Evolutionary conservation across 2,888 invertebrate species (phyloP), one percentile per base, ranked within the genome.

Genomic region (Caprella mutica): DNA sequence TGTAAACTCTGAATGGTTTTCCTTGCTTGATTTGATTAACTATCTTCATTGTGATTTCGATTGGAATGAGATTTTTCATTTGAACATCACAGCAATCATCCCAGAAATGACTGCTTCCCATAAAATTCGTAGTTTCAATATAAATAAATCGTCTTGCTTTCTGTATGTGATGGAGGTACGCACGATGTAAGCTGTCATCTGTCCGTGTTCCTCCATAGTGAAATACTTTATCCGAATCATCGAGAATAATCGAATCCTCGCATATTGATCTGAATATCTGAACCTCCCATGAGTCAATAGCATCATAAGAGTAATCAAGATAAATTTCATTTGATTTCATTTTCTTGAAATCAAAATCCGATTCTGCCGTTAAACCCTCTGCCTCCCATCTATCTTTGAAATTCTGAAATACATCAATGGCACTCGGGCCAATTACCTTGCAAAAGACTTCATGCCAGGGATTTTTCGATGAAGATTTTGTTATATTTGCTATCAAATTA

Each of bases 21-120:
- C 30, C 30, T 29, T 48, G 29, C 3, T n/a, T 9, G 9, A 48
- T 48, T 30, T 48, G 29, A 9, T 48, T 27, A 1, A 30, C 30
- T 21, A 48, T 48, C 30, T 29, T 48, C 5, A 23, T 29, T 9
- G 48, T 21, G 14, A 48, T 48, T 48, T 48, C 48, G n/a, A 48
- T 48, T 8, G 48, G 48, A n/a, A 48, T 48, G 9, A 48, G 30
- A 3, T 27, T 48, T 29, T 48, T 48, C 9, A 27, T 48, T 21
- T 48, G 48, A n/a, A 48, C 21, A n/a, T 48, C 48, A 48, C 48
- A 30, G 17, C 48, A 48, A 12, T 48, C 48, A 30, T 27, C 30
- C 48, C 48, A 48, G n/a, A 48, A 48, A 24, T 48, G 48, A 17
- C 48, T 48, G 30, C 48, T 48, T 8, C 48, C 48, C 19, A 48